Percentiles rank a stretch among this genome's conserved stretches.
Conservation (phyloP, 1,140 invertebrate species). For the Wasmannia auropunctata region DNA sequence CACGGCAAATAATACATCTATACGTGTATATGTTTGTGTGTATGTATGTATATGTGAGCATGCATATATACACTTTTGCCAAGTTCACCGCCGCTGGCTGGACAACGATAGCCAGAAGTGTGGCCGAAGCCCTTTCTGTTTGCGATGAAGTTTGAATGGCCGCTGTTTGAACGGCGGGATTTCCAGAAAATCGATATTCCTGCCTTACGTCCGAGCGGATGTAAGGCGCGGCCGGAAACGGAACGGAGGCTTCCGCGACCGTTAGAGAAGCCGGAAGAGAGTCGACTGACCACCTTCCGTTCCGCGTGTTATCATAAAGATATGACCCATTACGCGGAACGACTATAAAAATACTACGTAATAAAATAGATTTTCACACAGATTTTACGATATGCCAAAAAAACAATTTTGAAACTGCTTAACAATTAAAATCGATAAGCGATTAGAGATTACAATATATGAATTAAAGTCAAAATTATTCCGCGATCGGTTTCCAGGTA, state of each 20-base stretch:
- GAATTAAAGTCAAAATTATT: background rate
- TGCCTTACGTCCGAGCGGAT: background rate
- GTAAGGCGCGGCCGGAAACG: background rate
- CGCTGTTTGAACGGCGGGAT: slow-evolving; percentile 62
- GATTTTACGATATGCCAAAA: background rate
- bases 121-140: slow-evolving; percentile 65
- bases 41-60: no score
- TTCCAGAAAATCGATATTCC: slow-evolving; percentile 53
- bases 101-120: slow-evolving; percentile 48
- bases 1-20: background rate
- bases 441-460: background rate
- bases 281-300: slow-evolving; percentile 1
- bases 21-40: background rate
- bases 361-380: background rate
- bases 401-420: background rate
- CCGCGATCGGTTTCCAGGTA: background rate
- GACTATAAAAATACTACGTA: background rate
- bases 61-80: background rate
- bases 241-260: background rate
- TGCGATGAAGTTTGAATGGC: slow-evolving; percentile 69
- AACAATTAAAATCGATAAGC: background rate
- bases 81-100: background rate
- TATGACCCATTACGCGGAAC: background rate
- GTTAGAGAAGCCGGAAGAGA: background rate
- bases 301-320: background rate